Evolutionary conservation across 1,140 invertebrate species (phyloP).

Genomic region (Holotrichia oblita): DNA sequence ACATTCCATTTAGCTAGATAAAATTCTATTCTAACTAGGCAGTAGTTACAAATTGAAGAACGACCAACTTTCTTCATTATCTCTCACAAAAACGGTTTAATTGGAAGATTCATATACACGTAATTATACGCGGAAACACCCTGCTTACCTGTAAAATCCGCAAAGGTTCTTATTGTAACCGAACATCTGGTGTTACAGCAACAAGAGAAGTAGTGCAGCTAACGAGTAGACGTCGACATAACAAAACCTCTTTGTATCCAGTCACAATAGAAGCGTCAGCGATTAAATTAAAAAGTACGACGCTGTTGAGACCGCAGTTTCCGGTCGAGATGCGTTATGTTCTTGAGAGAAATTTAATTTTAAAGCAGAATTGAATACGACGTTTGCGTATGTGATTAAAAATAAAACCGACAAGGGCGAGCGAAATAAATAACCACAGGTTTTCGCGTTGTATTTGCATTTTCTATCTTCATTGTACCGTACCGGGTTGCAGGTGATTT

Average conservation of each 20-base stretch:
- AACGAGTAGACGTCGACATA: not conserved
- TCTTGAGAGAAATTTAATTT: constrained; percentile 7
- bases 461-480: too few species aligned
- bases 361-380: not conserved
- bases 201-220: not conserved
- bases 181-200: not conserved
- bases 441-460: too few species aligned
- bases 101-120: not conserved
- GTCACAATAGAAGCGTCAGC: not conserved
- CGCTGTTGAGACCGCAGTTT: not conserved
- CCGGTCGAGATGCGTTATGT: constrained; percentile 9
- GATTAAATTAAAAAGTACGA: constrained; percentile 10
- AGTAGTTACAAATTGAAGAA: too few species aligned
- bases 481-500: too few species aligned
- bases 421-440: not conserved
- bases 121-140: not conserved
- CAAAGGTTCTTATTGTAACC: not conserved
- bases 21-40: too few species aligned
- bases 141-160: not conserved
- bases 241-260: constrained; percentile 1
- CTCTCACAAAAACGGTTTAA: not conserved
- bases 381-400: not conserved
- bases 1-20: too few species aligned
- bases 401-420: not conserved
- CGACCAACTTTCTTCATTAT: not conserved